Conservation (phyloP, 92 coral and sea anemone genomes). For the Parazoanthus atlanticus region DNA sequence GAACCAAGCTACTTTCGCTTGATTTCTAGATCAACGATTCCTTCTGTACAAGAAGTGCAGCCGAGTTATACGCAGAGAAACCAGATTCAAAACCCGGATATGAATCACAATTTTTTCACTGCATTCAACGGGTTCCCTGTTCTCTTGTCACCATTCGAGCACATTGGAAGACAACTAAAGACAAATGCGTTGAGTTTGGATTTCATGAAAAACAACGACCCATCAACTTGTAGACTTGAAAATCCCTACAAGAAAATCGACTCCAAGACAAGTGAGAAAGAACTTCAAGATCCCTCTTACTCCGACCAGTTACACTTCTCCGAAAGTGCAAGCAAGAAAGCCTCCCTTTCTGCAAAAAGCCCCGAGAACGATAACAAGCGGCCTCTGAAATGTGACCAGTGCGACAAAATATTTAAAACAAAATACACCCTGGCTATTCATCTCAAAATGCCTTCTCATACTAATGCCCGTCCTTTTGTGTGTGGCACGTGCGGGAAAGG, state of each 20-base stretch:
- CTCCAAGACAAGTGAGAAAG: background rate
- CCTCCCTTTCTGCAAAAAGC: slow-evolving; percentile 11
- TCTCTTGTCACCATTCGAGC: background rate
- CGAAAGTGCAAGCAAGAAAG: background rate
- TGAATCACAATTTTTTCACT: slow-evolving; percentile 29
- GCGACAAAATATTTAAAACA: slow-evolving; percentile 86
- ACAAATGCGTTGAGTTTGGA: slow-evolving; percentile 11
- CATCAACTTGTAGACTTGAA: background rate
- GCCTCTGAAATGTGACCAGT: slow-evolving; percentile 79
- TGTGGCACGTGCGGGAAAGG: slow-evolving; percentile 89
- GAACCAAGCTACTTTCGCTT: background rate
- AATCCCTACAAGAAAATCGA: background rate
- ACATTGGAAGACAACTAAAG: slow-evolving; percentile 18
- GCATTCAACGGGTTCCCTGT: slow-evolving; percentile 15
- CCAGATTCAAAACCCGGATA: background rate
- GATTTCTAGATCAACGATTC: background rate
- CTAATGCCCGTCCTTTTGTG: slow-evolving; percentile 85
- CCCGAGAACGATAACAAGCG: slow-evolving; percentile 50
- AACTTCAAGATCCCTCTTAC: background rate
- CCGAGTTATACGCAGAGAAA: slow-evolving; percentile 1
- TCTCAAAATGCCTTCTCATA: slow-evolving; percentile 88
- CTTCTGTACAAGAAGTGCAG: slow-evolving; percentile 8
- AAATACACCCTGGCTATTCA: slow-evolving; percentile 89
- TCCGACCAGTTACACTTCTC: background rate
- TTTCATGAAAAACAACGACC: slow-evolving; percentile 2